Evolutionary conservation across 2,888 invertebrate genomes (phyloP).

Genomic region (Schizaphis graminum): DNA sequence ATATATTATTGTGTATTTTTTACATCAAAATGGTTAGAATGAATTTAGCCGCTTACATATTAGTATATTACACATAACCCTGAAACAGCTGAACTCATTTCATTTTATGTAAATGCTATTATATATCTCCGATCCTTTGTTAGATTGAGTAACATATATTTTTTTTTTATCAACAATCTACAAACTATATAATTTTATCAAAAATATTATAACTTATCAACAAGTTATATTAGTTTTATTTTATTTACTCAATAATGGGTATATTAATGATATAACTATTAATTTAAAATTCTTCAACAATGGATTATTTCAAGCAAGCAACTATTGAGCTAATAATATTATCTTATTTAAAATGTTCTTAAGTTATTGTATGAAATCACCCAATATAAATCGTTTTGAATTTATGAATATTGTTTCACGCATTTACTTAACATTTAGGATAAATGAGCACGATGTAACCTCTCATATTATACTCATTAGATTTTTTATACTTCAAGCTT

Average conservation of each 20-base stretch:
- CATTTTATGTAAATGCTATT: slow-evolving; percentile 12
- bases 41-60: neutral
- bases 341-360: neutral
- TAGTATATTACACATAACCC: neutral
- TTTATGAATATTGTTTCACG: neutral
- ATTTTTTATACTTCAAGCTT: neutral
- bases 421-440: neutral
- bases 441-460: neutral
- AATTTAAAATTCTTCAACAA: neutral
- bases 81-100: slow-evolving; percentile 1
- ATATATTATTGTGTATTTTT: neutral
- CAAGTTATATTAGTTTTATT: neutral
- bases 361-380: neutral
- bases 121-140: neutral
- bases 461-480: neutral
- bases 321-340: neutral
- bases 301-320: neutral
- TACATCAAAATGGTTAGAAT: neutral
- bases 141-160: neutral
- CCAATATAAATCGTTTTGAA: neutral
- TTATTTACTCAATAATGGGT: neutral
- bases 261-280: neutral
- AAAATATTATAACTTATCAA: neutral
- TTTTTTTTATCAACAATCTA: neutral
- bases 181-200: neutral